Conservation (phyloP, 2,888 invertebrate species). For the Ectemnius lituratus region DNA sequence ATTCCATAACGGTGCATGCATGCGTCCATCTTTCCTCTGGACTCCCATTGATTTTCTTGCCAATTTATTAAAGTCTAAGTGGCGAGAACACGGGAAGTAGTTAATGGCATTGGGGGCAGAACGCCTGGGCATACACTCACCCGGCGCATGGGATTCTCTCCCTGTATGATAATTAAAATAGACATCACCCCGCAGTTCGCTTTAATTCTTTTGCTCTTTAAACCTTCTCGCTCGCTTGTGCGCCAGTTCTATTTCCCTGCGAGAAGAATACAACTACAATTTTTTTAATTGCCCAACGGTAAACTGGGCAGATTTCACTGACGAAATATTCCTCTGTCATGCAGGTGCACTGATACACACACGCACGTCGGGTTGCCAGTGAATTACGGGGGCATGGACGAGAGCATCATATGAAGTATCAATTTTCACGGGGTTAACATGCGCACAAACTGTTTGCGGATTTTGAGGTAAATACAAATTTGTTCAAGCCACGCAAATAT, state of each 20-base stretch:
- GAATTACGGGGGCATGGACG: slow-evolving; percentile 5
- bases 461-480: slow-evolving; percentile 28
- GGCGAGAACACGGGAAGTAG: too few species aligned
- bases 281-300: neutral
- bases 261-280: too few species aligned
- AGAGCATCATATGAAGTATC: neutral
- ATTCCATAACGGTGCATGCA: too few species aligned
- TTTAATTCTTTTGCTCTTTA: neutral
- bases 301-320: too few species aligned
- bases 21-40: too few species aligned
- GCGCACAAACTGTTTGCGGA: slow-evolving; percentile 9
- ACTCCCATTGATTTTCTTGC: too few species aligned
- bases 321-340: neutral
- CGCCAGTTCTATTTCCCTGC: neutral
- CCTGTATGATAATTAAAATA: slow-evolving; percentile 3
- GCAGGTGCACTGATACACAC: neutral
- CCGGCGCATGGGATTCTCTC: neutral
- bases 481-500: slow-evolving; percentile 44
- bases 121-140: too few species aligned
- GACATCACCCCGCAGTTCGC: neutral
- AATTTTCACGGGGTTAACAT: slow-evolving; percentile 18
- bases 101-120: too few species aligned
- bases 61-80: too few species aligned
- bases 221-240: neutral
- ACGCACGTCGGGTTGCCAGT: neutral